phyloP scores from a whole-genome alignment of 2,113 vertebrate species.

The Anoura caudifer region DNA sequence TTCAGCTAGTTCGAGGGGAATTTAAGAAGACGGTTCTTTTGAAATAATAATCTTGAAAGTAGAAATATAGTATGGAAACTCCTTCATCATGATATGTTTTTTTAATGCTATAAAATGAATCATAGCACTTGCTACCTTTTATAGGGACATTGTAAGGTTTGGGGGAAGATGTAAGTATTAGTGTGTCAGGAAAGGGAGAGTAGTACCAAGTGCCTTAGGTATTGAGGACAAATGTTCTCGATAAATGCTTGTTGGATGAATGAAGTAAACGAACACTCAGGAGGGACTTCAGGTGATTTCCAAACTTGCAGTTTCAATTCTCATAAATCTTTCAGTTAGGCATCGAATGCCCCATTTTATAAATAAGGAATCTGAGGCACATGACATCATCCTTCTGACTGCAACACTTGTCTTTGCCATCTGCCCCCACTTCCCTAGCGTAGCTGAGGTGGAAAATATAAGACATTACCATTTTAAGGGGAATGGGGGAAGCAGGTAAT shows the following conservation, averaged over 20 bases:
- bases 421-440: background rate
- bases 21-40: background rate
- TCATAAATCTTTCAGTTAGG: background rate
- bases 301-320: background rate
- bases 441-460: background rate
- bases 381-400: background rate
- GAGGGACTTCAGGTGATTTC: background rate
- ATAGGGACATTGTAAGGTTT: background rate
- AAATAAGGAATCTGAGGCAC: background rate
- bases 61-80: background rate
- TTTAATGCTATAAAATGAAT: background rate
- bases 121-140: background rate
- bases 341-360: background rate
- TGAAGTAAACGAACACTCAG: background rate
- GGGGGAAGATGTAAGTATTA: background rate
- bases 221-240: background rate
- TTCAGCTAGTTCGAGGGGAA: background rate
- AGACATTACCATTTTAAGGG: background rate
- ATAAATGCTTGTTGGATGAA: background rate
- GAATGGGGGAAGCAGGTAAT: background rate
- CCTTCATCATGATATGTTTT: background rate
- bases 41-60: background rate
- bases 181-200: background rate
- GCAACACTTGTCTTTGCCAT: rapidly evolving
- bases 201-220: background rate